phyloP scores from a whole-genome alignment of 2,888 invertebrate genomes.

The Tholera decimalis region DNA sequence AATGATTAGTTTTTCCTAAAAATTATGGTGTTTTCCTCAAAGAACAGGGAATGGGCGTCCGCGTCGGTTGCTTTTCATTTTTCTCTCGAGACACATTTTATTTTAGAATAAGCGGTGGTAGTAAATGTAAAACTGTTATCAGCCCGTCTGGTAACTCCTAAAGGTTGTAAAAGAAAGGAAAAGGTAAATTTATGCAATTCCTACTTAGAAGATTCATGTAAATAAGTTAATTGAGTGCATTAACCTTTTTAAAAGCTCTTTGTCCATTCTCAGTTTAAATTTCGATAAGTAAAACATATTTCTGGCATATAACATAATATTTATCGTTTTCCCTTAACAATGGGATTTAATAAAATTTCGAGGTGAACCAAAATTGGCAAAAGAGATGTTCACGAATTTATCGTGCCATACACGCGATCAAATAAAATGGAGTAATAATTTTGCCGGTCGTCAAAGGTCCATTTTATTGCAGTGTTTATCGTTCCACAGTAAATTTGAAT shows the following conservation, averaged over 20 bases:
- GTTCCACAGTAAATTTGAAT: conserved; percentile 51
- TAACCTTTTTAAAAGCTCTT: background rate
- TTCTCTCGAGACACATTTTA: background rate
- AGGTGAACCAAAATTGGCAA: conserved; percentile 14
- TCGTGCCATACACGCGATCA: conserved; percentile 43
- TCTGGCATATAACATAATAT: background rate
- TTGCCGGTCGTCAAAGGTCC: conserved; percentile 44
- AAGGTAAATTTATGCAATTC: background rate
- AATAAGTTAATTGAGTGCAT: background rate
- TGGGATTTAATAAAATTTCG: conserved; percentile 19
- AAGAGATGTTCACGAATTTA: conserved; percentile 47
- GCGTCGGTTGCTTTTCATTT: background rate
- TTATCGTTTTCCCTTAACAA: conserved; percentile 3
- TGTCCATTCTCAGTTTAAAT: background rate
- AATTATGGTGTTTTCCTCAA: background rate
- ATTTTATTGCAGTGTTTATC: conserved; percentile 60
- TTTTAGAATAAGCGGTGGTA: background rate
- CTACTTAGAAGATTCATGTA: background rate
- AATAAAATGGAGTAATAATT: conserved; percentile 61
- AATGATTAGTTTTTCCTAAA: conserved; percentile 11
- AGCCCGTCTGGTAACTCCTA: background rate
- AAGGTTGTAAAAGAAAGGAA: background rate
- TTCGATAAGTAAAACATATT: background rate
- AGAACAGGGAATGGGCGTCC: background rate
- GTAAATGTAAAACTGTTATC: background rate